These are phyloP conservation scores for Zosterops hypoxanthus DNA, from an alignment of 2,113 vertebrate genomes.

Conservation along the genomic window DNA sequence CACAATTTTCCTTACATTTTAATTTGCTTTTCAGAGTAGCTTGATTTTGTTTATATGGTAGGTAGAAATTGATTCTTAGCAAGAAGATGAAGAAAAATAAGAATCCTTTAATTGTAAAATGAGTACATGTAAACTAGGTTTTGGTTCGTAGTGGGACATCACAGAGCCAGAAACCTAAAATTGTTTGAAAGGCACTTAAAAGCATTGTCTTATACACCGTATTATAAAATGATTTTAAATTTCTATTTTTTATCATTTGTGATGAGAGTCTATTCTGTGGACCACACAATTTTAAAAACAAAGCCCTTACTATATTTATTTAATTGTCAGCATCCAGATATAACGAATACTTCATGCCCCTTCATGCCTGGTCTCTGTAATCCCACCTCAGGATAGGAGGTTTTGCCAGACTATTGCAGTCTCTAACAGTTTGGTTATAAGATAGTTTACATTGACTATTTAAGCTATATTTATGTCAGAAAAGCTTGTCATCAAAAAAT, in stretches of 20 bases:
- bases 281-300: neutral
- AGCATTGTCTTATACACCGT: neutral
- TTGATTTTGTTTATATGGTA: neutral
- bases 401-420: neutral
- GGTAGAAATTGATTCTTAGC: neutral
- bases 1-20: neutral
- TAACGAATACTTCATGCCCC: neutral
- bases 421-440: neutral
- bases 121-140: neutral
- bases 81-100: neutral
- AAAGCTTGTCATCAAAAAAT: neutral
- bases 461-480: neutral
- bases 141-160: neutral
- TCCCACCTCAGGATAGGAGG: neutral
- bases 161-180: neutral
- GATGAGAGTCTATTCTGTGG: neutral
- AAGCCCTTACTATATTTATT: neutral
- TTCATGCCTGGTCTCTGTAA: neutral
- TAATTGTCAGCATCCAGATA: neutral
- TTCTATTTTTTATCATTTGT: neutral
- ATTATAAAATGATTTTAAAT: neutral
- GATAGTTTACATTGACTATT: neutral
- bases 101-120: neutral
- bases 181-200: neutral
- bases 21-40: neutral